Evolutionary conservation across 2,797 vertebrate genomes (phyloP).

Genomic region (Danio choprae): DNA sequence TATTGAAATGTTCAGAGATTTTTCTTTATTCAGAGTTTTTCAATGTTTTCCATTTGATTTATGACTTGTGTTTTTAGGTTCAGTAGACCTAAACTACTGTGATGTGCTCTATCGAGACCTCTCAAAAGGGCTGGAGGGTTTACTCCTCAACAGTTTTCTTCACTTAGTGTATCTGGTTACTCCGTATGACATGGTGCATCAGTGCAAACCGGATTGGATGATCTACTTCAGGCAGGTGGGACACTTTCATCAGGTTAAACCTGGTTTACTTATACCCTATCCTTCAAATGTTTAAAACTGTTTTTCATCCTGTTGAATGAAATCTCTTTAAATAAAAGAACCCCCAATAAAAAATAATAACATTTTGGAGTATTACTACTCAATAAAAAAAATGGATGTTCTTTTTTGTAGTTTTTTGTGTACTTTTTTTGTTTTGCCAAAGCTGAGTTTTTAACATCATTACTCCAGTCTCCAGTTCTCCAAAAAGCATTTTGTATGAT

Average conservation of each 20-base stretch:
- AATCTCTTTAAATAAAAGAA: neutral
- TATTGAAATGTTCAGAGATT: too few relatives aligned
- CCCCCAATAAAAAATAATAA: too few relatives aligned
- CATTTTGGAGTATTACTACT: too few relatives aligned
- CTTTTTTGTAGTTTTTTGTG: neutral
- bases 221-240: conserved; percentile 89
- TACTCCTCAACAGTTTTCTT: conserved; percentile 88
- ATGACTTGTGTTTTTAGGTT: conserved; percentile 76
- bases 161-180: conserved; percentile 92
- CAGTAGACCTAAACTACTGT: conserved; percentile 87
- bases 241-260: neutral
- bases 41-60: neutral
- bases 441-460: neutral
- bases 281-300: neutral
- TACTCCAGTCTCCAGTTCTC: neutral
- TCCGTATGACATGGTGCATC: conserved; percentile 86
- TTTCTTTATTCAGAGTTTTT: neutral
- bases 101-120: conserved; percentile 86
- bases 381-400: too few relatives aligned
- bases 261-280: neutral
- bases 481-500: neutral
- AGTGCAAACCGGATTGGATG: conserved; percentile 92
- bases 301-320: neutral
- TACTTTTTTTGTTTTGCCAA: neutral
- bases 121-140: conserved; percentile 87